Evolutionary conservation across 1,140 invertebrate species (phyloP).

Genomic region (Tachypleus tridentatus): DNA sequence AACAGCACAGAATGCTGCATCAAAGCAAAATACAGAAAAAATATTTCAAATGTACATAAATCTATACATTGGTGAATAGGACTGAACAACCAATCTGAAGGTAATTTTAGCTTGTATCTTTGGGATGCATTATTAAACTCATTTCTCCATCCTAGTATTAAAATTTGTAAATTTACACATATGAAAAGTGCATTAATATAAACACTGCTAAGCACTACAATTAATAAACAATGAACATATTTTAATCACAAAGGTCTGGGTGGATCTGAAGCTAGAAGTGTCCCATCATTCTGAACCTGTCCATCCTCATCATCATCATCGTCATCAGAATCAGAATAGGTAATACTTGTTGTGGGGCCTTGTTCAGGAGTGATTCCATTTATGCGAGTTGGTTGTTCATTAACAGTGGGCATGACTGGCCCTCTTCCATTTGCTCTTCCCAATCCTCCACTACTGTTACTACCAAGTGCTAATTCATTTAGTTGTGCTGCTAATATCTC

Average conservation of each 20-base stretch:
- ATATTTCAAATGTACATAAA: too few relatives aligned
- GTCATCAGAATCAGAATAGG: conserved; percentile 36
- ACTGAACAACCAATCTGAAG: too few relatives aligned
- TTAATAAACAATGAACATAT: too few relatives aligned
- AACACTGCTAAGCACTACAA: too few relatives aligned
- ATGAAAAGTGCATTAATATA: too few relatives aligned
- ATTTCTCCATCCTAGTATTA: too few relatives aligned
- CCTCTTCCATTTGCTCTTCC: conserved; percentile 11
- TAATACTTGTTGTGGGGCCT: conserved; percentile 19
- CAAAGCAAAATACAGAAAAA: too few relatives aligned
- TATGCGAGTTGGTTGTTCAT: conserved; percentile 11
- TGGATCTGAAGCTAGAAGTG: conserved; percentile 85
- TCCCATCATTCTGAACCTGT: conserved; percentile 64
- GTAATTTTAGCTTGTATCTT: too few relatives aligned
- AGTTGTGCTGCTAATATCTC: conserved; percentile 84
- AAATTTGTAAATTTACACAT: too few relatives aligned
- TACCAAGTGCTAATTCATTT: conserved; percentile 65
- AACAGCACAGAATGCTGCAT: too few relatives aligned
- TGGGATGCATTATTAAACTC: too few relatives aligned
- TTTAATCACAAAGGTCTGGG: conserved; percentile 77
- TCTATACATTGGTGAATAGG: too few relatives aligned
- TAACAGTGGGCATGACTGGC: conserved; percentile 3
- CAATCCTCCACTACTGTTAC: conserved; percentile 26
- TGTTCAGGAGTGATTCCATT: conserved; percentile 19
- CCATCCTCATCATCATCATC: conserved; percentile 41